Evolutionary conservation across 1,140 invertebrate species (phyloP), one percentile per base, ranked within the genome.

Genomic region (Zaprionus davidi): DNA sequence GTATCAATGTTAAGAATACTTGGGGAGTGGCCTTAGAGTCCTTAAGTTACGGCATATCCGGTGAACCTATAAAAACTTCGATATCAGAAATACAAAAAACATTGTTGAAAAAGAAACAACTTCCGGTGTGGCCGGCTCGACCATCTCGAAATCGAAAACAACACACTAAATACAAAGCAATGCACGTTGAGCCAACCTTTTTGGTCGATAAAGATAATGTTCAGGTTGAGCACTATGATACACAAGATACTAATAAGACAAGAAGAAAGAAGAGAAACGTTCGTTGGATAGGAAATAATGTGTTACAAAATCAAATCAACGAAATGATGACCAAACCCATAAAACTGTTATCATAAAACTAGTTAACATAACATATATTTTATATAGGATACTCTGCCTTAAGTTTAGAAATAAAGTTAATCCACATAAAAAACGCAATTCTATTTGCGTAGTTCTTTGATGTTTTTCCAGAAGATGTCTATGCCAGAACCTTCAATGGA

Each of bases 271-370:
- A 22, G 15, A 64, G 9, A 63, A 22, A 34, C 5, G 26, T 28
- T 20, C n/a, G 13, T 17, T 71, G 53, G 59, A 46, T 41, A 46
- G 51, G 13, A 9, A 74, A 57, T 13, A 24, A 74, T n/a, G 15
- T 46, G 11, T 46, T 78, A 9, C 46, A 70, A 36, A 44, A 38
- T 5, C 60, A 80, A 70, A 58, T 78, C 11, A 60, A 74, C 0
- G 71, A 77, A 44, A 82, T 82, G 73, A 84, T 77, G 81, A 62
- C 11, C 1, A 84, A 80, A 38, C 81, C 81, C 1, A 71, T 84
- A 24, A 59, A 65, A 17, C 64, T 82, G 1, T 24, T 77, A 24
- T 22, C 20, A 22, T 51, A 51, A 60, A 59, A 6, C 17, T 2
- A 66, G 36, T 15, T 44, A 12, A 31, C n/a, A 36, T 31, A 6